Evolutionary conservation across 2,888 invertebrate species (phyloP).

Genomic region (Helicoverpa assulta): DNA sequence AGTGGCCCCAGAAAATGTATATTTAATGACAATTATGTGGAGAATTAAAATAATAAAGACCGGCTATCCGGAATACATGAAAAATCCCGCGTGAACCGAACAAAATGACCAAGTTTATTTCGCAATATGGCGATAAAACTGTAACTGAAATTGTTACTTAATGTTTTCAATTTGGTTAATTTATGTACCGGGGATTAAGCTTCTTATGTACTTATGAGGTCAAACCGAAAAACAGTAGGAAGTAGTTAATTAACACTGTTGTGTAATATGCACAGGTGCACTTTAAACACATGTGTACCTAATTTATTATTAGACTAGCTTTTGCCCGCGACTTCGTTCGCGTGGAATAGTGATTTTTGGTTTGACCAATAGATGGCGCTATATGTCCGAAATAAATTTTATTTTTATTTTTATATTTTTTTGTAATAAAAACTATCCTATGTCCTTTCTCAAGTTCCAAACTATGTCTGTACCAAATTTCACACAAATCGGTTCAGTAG

Average conservation of each 20-base stretch:
- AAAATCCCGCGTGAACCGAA: slow-evolving; percentile 21
- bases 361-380: no score
- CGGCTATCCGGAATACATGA: slow-evolving; percentile 32
- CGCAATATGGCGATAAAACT: slow-evolving; percentile 36
- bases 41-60: slow-evolving; percentile 54
- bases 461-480: no score
- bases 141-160: slow-evolving; percentile 11
- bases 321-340: no score
- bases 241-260: background rate
- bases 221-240: background rate
- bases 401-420: no score
- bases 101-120: slow-evolving; percentile 12
- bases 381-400: no score
- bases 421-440: no score
- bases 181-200: slow-evolving; percentile 6
- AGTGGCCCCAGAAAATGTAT: slow-evolving; percentile 67
- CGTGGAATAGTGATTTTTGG: no score
- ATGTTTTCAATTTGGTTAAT: slow-evolving; percentile 4
- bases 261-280: background rate
- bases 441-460: no score
- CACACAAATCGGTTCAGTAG: no score
- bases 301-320: no score
- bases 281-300: background rate
- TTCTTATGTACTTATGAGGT: background rate
- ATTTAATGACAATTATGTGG: slow-evolving; percentile 47